Percentiles rank a stretch among this genome's conserved stretches.
Evolutionary conservation across 1,140 invertebrate species (phyloP).

Genomic region (Hydropsyche tenuis): DNA sequence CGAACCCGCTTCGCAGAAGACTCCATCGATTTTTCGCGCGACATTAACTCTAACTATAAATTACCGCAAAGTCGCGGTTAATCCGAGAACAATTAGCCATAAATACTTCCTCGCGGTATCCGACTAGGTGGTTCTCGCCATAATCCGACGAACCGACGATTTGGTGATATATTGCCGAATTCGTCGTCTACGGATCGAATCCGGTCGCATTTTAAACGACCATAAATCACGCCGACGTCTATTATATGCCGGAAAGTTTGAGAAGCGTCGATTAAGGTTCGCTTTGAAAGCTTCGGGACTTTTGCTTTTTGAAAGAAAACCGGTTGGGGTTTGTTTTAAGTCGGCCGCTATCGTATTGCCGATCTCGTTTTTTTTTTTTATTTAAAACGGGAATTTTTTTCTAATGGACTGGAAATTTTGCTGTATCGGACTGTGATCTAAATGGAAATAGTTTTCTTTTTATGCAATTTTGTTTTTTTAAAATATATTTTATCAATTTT

Average conservation of each 20-base stretch:
- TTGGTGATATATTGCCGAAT: not conserved
- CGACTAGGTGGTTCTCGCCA: too few species aligned
- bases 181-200: not conserved
- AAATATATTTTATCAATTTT: too few species aligned
- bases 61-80: not conserved
- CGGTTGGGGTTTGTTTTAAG: too few species aligned
- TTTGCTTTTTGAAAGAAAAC: too few species aligned
- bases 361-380: too few species aligned
- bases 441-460: too few species aligned
- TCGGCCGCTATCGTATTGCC: too few species aligned
- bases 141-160: not conserved
- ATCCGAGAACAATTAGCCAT: slow-evolving; percentile 30
- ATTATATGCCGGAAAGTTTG: not conserved
- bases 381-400: too few species aligned
- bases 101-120: not conserved
- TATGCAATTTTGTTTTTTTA: too few species aligned
- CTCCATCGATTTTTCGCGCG: not conserved
- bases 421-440: too few species aligned
- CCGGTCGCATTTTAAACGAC: slow-evolving; percentile 7
- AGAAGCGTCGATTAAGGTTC: slow-evolving; percentile 7
- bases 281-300: not conserved
- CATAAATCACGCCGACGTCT: not conserved
- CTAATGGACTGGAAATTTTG: too few species aligned
- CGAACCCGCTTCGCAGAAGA: too few species aligned
- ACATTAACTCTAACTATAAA: slow-evolving; percentile 5